Evolutionary conservation across 2,888 invertebrate species (phyloP), one percentile per base, ranked within the genome.

Genomic region (Cordylochernes scorpioides): DNA sequence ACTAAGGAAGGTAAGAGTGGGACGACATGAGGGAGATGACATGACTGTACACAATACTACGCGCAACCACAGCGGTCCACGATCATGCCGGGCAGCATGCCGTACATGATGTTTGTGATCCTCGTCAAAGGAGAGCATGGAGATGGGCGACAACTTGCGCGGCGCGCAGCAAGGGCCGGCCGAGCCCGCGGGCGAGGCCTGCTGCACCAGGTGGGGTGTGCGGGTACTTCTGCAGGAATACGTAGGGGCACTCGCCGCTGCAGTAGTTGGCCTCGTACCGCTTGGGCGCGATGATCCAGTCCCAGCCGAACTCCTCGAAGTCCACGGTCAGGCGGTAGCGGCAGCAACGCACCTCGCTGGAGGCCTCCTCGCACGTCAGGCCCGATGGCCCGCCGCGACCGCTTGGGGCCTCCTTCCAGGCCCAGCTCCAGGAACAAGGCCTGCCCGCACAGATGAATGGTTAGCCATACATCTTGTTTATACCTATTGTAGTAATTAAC

Each of bases 251-350:
- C 46, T 86, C 80, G 5, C 94, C 88, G 30, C 77, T 69, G 58
- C 94, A 94, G 58, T 86, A 86, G 57, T 82, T 80, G 5, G 91
- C 88, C 47, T 78, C 74, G 59, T 88, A 94, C 44, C 68, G 64
- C 46, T 78, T 80, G 0, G 94, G 94, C 0, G 86, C 86, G 34
- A 94, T 80, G 46, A 94, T 77, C 71, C 86, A 94, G 50, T 88
- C 80, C 84, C 88, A 91, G 15, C 86, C 86, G 49, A 91, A 84
- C 48, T 71, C 69, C 43, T 75, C 74, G 52, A 94, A 94, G 59
- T 88, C 80, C 10, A 94, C 80, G 9, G 69, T 69, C 24, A 91
- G 61, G 1, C 86, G 84, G 54, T 84, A 86, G 4, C 88, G 69
- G 50, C 94, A 94, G 57, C 94, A 94, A 25, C 78, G 64, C 16